Base-by-base conservation (phyloP, 2,888 invertebrate genomes). In the Apodemia mormo region DNA sequence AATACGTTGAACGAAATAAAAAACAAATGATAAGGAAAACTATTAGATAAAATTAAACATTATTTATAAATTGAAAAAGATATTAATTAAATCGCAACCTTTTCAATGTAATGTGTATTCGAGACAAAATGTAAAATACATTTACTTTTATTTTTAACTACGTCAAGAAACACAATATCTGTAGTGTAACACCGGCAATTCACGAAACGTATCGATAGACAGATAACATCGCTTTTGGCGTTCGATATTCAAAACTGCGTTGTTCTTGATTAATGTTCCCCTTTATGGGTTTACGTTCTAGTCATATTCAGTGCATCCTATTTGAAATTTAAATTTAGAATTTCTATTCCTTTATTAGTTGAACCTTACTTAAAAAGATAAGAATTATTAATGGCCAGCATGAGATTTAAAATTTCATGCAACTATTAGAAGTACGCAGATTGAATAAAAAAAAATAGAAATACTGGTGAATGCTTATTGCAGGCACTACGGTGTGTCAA, bases 201-300 rank as follows among this genome's bases (percentile, higher is more conserved):
- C 76, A 74, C 76, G 73, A 75, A 75, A 76, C 85, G 82, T 83
- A 83, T 82, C 80, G 85, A 84, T 85, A 82, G 54, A 79, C 76
- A 79, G 83, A 89, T 89, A 85, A 78, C 83, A 84, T 80, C 84
- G 88, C 84, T 85, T 86, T 88, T 82, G 85, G 85, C 84, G 82
- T 86, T 85, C 88, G 87, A 86, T 87, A 85, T 88, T 88, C 89
- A 88, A 89, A 90, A 88, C 86, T 85, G 85, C 84, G 81, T 81
- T 81, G 81, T 84, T 81, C 82, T 86, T 90, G 90, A 90, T 89
- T 89, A 87, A 89, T 89, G 90, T 84, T 81, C 78, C 73, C 79
- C 82, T 81, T 87, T 87, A 85, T 83, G 79, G 81, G 79, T 76
- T 75, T 75, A 76, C 76, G 76, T 74, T 74, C 75, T 69, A 65